Base-by-base conservation (phyloP, 2,113 vertebrate species). In the Cyprinodon tularosa region DNA sequence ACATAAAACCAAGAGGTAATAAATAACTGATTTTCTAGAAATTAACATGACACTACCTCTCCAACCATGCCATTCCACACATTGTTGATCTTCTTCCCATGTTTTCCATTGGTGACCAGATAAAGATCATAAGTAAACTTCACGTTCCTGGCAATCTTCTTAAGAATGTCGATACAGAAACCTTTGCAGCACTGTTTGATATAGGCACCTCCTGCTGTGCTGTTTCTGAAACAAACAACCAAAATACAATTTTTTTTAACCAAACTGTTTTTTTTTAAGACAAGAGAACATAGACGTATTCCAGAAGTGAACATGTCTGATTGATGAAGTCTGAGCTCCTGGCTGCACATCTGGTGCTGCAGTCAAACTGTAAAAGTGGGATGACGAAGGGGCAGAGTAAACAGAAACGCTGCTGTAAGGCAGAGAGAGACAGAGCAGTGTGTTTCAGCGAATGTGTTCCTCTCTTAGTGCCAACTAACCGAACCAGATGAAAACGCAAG, bases 11-110 rank as follows among this genome's bases (percentile, higher is more conserved):
- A 4, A 42, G 50, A 6, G 62, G 42, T 62, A 37, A 40, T 40
- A 60, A n/a, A 11, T 40, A 61, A 14, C 8, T n/a, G 4, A 47
- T 44, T 71, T 71, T 47, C 53, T 37, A 48, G 44, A 65, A 66
- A 38, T 4, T 74, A 4, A 10, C 8, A 22, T 12, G 22, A 61
- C 12, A 61, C 92, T 91, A 99, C 98, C 93, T 99, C 98, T 68
- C 98, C 98, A 48, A 99, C 98, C 98, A 99, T 98, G 82, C 98
- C 98, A 9, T 99, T 99, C 98, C 98, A 99, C 72, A 98, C 93
- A 0, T 98, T 98, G 90, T 99, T 98, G 86, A 99, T 97, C 88
- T 99, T 99, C 85, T 99, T 99, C 72, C 98, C 98, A 0, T 99
- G 98, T 77, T 99, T 99, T 71, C 98, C 98, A 0, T 99, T 99